Evolutionary conservation across 2,113 vertebrate species (phyloP).

Genomic region (Myxocyprinus asiaticus): DNA sequence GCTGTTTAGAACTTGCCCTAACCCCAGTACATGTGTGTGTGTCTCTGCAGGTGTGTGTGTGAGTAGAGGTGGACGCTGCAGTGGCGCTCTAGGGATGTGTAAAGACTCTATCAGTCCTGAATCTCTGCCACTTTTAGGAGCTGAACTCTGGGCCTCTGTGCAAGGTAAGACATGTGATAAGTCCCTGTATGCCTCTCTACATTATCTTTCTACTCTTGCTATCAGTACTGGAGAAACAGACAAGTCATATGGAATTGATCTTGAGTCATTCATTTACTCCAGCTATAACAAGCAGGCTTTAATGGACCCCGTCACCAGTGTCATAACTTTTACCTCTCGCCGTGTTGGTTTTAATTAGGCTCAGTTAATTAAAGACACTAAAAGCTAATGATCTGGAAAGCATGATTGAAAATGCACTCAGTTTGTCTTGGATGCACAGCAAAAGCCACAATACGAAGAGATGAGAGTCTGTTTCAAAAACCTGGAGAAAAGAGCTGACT

Average conservation of each 20-base stretch:
- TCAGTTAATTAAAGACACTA: constrained; percentile 20
- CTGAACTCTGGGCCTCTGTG: constrained; percentile 9
- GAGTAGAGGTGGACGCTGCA: not conserved
- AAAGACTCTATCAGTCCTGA: constrained; percentile 31
- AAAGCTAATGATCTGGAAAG: constrained; percentile 25
- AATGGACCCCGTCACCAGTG: constrained; percentile 2
- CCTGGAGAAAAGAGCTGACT: not conserved
- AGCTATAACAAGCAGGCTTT: constrained; percentile 9
- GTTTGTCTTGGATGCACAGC: not conserved
- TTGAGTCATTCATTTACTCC: not conserved
- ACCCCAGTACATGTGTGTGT: constrained; percentile 32
- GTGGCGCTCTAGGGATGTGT: constrained; percentile 35
- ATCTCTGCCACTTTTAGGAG: constrained; percentile 17
- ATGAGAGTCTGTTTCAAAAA: not conserved
- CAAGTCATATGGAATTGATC: constrained; percentile 1
- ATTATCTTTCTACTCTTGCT: not conserved
- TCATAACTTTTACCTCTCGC: constrained; percentile 29
- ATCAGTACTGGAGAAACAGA: not conserved
- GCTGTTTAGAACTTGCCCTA: constrained; percentile 27
- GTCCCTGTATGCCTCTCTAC: constrained; percentile 43
- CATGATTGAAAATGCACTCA: constrained; percentile 4
- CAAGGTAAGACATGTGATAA: not conserved
- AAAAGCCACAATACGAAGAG: not conserved
- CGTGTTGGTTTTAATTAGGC: constrained; percentile 26
- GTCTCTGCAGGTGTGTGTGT: constrained; percentile 32